Base-by-base conservation (phyloP, 30 jellyfish, hydroid and myxozoan genomes). In the Aurelia sp. region DNA sequence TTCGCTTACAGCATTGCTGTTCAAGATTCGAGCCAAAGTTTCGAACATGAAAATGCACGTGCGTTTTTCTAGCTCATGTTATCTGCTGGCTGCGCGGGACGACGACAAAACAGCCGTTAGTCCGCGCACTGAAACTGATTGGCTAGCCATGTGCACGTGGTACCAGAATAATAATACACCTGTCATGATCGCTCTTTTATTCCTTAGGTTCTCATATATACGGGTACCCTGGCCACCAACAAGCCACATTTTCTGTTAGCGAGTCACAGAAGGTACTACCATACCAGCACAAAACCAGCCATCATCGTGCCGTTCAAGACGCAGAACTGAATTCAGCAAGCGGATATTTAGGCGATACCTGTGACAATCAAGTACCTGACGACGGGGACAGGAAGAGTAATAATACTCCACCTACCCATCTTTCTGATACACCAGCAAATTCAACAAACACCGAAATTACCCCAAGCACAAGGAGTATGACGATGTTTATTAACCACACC, bases 221-320 rank as follows among this genome's bases (percentile, higher is more conserved):
- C 97, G 92, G 97, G 96, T 87, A 87, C 96, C 96, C 81, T 75
- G 74, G 86, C 84, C 84, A 81, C 89, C 91, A 81, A 66, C 93
- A 89, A 76, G 89, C 57, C 86, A 61, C 93, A 81, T 67, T 67
- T 33, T 79, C 90, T 78, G 84, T 59, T n/a, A 78, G 86, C 81
- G 89, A 74, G 84, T 23, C 27, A 73, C n/a, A 74, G 78, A 50
- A 31, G 55, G 55, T 44, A 44, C 55, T 44, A 13, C 55, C 37
- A 31, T 79, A 88, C 92, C 96, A 88, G 96, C 90, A 71, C 53
- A 73, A 67, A 62, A 89, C 97, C 91, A 89, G 92, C 58, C 93
- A 74, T 47, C 70, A 77, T 21, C 52, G 30, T 62, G 89, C 31
- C 27, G 78, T 58, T 30, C 79, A 64, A 44, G 84, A 33, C 19